These are phyloP conservation scores for Nephotettix cincticeps DNA, from an alignment of 1,140 invertebrate species.

Conservation along the genomic window DNA sequence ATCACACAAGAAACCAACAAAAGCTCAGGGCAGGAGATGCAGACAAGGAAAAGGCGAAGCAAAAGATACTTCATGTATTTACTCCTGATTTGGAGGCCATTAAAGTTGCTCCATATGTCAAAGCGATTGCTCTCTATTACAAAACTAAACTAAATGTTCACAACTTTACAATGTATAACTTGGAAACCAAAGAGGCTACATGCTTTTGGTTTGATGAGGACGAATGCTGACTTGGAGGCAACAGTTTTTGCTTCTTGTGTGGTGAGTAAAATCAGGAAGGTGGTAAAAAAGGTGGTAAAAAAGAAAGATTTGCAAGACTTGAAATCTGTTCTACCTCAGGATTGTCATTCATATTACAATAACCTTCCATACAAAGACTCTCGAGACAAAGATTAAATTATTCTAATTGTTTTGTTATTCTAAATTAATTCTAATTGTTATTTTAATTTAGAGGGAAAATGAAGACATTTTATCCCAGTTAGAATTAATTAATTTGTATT, in stretches of 20 bases:
- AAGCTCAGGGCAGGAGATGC: constrained; percentile 15
- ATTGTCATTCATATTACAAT: too few relatives aligned
- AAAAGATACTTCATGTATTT: constrained; percentile 29
- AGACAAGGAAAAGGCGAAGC: constrained; percentile 25
- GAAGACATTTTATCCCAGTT: too few relatives aligned
- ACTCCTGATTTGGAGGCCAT: constrained; percentile 40
- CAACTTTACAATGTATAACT: constrained; percentile 43
- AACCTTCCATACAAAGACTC: too few relatives aligned
- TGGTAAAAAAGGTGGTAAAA: too few relatives aligned
- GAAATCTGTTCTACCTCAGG: too few relatives aligned
- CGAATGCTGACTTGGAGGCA: neutral
- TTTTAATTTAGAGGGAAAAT: too few relatives aligned
- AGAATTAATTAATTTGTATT: too few relatives aligned
- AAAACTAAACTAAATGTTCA: constrained; percentile 43
- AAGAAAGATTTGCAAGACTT: too few relatives aligned
- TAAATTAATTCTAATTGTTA: too few relatives aligned
- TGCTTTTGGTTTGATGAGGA: neutral
- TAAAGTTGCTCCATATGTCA: constrained; percentile 37
- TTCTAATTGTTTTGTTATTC: too few relatives aligned
- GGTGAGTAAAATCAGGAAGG: constrained; percentile 39
- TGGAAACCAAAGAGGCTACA: constrained; percentile 23
- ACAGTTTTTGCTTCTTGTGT: constrained; percentile 30
- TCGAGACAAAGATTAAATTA: too few relatives aligned
- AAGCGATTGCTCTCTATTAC: constrained; percentile 43
- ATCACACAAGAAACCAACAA: constrained; percentile 29